phyloP scores from a whole-genome alignment of 2,113 vertebrate species.

The Epinephelus lanceolatus region DNA sequence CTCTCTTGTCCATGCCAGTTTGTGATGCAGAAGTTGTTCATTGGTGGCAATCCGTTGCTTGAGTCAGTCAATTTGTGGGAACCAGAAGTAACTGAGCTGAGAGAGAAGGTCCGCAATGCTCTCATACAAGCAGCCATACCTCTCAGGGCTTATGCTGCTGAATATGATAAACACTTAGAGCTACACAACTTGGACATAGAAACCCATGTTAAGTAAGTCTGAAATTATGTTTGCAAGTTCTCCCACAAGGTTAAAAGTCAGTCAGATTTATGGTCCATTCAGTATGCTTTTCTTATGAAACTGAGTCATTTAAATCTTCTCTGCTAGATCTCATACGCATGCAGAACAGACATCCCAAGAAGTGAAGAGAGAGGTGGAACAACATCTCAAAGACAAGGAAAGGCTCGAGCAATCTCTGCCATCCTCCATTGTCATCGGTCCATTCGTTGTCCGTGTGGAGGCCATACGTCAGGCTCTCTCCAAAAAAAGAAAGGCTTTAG shows the following conservation, averaged over 20 bases:
- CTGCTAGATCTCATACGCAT: conserved; percentile 57
- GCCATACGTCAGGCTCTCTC: conserved; percentile 85
- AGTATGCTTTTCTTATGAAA: background rate
- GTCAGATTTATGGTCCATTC: background rate
- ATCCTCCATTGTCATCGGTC: conserved; percentile 89
- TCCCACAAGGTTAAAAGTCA: background rate
- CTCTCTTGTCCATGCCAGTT: conserved; percentile 77
- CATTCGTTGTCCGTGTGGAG: conserved; percentile 87
- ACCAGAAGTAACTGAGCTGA: conserved; percentile 85
- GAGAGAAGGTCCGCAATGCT: conserved; percentile 77
- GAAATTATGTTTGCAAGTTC: background rate
- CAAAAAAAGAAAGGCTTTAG: conserved; percentile 85
- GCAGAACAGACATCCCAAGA: conserved; percentile 82
- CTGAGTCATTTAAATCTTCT: background rate
- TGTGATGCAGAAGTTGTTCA: conserved; percentile 89
- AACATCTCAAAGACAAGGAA: conserved; percentile 86
- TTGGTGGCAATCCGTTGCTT: conserved; percentile 82
- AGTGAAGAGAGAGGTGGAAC: conserved; percentile 84
- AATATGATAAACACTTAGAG: conserved; percentile 88
- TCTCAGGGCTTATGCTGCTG: conserved; percentile 88
- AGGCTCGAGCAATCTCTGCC: conserved; percentile 86
- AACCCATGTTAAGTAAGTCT: conserved; percentile 71
- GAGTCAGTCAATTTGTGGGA: conserved; percentile 89
- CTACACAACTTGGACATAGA: conserved; percentile 88
- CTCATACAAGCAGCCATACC: conserved; percentile 87